A percentile compares a stretch with the other conserved stretches of the same genome.
phyloP scores from a whole-genome alignment of 1,140 invertebrate species.

The Heliconius himera region DNA sequence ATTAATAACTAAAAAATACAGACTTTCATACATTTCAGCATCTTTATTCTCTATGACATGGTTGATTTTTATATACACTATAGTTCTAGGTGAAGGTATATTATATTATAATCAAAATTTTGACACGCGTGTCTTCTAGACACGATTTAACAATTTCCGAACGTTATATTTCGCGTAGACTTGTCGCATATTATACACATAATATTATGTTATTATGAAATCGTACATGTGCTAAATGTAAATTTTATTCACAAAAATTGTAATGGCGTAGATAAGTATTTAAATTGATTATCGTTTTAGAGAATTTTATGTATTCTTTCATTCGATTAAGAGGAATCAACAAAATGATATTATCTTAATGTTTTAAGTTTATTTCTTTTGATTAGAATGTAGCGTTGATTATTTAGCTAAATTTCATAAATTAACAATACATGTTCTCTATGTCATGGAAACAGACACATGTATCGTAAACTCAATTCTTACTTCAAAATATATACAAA shows the following conservation, averaged over 20 bases:
- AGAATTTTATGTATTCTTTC: background rate
- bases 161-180: slow-evolving; percentile 27
- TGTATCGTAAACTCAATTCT: too few species aligned
- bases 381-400: background rate
- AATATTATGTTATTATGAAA: background rate
- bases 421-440: too few species aligned
- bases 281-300: slow-evolving; percentile 1
- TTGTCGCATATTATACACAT: slow-evolving; percentile 6
- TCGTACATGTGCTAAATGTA: background rate
- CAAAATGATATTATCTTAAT: background rate
- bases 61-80: background rate
- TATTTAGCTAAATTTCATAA: background rate
- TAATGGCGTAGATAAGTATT: background rate
- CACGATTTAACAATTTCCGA: slow-evolving; percentile 27
- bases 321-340: background rate
- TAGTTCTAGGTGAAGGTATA: background rate
- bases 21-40: too few species aligned
- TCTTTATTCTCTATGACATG: background rate
- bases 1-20: too few species aligned
- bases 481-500: too few species aligned
- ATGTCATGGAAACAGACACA: too few species aligned
- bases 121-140: slow-evolving; percentile 36
- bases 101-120: slow-evolving; percentile 37
- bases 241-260: background rate
- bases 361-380: background rate